Percentiles rank a stretch among this genome's conserved stretches.
Evolutionary conservation across 2,113 vertebrate genomes (phyloP).

Genomic region (Verasper variegatus): DNA sequence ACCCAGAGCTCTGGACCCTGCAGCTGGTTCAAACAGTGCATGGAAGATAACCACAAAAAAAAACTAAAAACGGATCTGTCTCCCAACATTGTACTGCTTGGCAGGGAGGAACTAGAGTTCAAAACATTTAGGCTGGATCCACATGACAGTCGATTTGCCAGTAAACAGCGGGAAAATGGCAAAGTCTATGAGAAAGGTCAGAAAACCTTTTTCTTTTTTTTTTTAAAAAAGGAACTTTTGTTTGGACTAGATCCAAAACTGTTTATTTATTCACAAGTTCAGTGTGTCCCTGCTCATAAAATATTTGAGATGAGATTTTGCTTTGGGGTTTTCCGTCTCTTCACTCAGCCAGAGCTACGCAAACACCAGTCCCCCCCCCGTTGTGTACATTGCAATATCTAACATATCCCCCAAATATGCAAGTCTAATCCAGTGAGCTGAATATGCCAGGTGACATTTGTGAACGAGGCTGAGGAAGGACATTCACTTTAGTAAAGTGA

Average conservation of each 20-base stretch:
- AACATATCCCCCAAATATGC: constrained; percentile 7
- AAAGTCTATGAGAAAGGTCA: no score
- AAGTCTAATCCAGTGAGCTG: constrained; percentile 8
- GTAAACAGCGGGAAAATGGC: constrained; percentile 3
- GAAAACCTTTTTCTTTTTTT: not conserved
- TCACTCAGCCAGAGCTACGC: constrained; percentile 4
- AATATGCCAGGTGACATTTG: constrained; percentile 16
- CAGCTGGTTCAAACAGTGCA: no score
- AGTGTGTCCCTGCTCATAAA: constrained; percentile 38
- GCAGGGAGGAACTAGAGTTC: not conserved
- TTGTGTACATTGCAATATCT: not conserved
- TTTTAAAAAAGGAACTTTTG: not conserved
- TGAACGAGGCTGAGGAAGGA: not conserved
- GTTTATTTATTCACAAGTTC: constrained; percentile 22
- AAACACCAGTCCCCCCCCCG: constrained; percentile 4
- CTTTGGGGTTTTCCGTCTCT: constrained; percentile 16
- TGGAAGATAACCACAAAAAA: no score
- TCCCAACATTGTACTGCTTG: not conserved
- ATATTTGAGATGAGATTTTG: constrained; percentile 30
- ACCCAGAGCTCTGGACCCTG: not conserved
- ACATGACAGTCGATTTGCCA: not conserved
- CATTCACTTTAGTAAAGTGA: not conserved
- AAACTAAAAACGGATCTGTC: not conserved
- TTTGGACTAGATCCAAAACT: constrained; percentile 20
- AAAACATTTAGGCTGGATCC: not conserved